Evolutionary conservation across 2,888 invertebrate species (phyloP).

Genomic region (Andrena hattorfiana): DNA sequence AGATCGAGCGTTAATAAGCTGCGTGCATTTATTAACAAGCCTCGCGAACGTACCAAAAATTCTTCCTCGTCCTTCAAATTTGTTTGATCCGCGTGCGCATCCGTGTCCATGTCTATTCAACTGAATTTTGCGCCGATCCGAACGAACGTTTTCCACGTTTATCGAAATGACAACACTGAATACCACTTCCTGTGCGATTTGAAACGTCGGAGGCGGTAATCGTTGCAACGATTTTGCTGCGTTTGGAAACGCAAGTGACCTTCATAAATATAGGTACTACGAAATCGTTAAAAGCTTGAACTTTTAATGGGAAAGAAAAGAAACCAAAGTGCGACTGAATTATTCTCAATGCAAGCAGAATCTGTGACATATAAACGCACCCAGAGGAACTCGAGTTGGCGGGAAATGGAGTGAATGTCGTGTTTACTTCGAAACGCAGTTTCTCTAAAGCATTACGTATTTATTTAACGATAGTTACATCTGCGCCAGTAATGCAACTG

Average conservation of each 20-base stretch:
- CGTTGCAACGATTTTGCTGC: neutral
- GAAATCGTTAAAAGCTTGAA: neutral
- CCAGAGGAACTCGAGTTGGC: neutral
- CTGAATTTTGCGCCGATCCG: slow-evolving; percentile 14
- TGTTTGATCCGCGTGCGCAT: slow-evolving; percentile 29
- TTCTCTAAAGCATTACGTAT: neutral
- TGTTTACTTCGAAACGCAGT: neutral
- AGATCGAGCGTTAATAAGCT: neutral
- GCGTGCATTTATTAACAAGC: neutral
- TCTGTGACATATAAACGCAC: neutral
- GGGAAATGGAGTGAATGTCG: neutral
- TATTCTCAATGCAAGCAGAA: neutral
- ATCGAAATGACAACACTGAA: neutral
- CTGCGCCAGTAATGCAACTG: neutral
- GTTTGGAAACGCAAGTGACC: neutral
- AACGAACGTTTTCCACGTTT: neutral
- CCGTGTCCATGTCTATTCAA: slow-evolving; percentile 47
- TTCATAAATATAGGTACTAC: too few species aligned
- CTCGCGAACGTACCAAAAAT: slow-evolving; percentile 50
- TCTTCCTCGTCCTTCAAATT: slow-evolving; percentile 38
- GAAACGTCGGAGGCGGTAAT: neutral
- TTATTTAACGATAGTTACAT: neutral
- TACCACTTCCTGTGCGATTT: neutral
- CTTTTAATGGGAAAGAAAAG: neutral
- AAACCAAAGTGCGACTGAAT: neutral